Conservation (phyloP, 2,113 vertebrate genomes). For the Aix galericulata region DNA sequence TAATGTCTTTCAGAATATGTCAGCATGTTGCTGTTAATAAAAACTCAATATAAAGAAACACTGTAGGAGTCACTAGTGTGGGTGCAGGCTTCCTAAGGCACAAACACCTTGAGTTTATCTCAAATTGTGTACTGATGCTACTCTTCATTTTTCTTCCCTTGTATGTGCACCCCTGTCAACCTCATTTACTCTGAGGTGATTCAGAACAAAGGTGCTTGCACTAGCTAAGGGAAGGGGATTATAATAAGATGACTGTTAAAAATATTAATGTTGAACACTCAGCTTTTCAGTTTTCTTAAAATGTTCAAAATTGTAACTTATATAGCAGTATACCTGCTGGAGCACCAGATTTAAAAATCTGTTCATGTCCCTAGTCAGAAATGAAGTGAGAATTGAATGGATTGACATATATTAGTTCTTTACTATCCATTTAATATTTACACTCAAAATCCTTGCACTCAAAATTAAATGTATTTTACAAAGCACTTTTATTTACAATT, state of each 20-base stretch:
- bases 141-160: not conserved
- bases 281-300: not conserved
- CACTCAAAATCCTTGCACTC: not conserved
- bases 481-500: not conserved
- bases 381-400: not conserved
- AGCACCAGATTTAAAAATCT: not conserved
- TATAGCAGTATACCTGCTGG: not conserved
- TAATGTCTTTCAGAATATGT: not conserved
- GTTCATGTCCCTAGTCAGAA: not conserved
- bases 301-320: not conserved
- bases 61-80: not conserved
- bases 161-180: not conserved
- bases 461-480: not conserved
- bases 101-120: not conserved
- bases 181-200: not conserved
- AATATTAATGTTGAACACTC: not conserved
- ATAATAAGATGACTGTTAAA: not conserved
- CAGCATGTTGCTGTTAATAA: not conserved
- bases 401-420: not conserved
- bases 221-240: not conserved
- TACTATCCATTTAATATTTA: not conserved
- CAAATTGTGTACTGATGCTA: not conserved
- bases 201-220: not conserved
- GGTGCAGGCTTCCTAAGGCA: not conserved
- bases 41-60: not conserved